Conservation (phyloP, 2,888 invertebrate genomes). For the Leucophenga maculata region DNA sequence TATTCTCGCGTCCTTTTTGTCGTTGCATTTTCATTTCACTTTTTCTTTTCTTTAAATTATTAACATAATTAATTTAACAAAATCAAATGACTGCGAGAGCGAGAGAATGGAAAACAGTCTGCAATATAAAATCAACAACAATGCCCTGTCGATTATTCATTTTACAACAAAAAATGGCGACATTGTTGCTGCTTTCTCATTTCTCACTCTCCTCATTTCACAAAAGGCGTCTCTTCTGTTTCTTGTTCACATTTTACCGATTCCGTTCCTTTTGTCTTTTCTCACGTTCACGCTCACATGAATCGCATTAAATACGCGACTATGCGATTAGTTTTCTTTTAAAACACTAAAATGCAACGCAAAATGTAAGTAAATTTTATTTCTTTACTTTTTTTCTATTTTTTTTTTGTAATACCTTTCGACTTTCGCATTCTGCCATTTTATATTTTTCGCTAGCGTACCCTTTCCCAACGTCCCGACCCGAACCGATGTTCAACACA, state of each 20-base stretch:
- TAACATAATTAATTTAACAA: too few relatives aligned
- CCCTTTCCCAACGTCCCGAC: conserved; percentile 15
- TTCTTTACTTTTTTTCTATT: not conserved
- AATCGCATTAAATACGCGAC: conserved; percentile 3
- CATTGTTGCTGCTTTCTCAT: conserved; percentile 22
- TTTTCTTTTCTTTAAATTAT: not conserved
- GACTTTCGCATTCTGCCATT: conserved; percentile 60
- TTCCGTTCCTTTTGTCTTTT: not conserved
- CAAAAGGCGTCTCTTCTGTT: conserved; percentile 15
- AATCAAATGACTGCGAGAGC: not conserved
- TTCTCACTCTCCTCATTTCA: conserved; percentile 1
- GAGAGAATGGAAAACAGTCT: not conserved
- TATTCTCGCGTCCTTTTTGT: too few relatives aligned
- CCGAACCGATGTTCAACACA: too few relatives aligned
- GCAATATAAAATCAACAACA: not conserved
- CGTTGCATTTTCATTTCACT: too few relatives aligned
- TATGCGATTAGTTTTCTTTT: not conserved
- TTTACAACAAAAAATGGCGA: conserved; percentile 26
- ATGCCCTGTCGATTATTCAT: conserved; percentile 12
- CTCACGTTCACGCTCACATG: conserved; percentile 10
- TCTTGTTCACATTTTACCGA: conserved; percentile 11
- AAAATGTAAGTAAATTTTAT: not conserved
- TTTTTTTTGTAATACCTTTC: conserved; percentile 36
- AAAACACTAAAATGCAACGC: not conserved
- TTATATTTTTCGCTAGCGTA: conserved; percentile 59